Evolutionary conservation across 2,797 vertebrate genomes (phyloP).

Genomic region (Macrochelys suwanniensis): DNA sequence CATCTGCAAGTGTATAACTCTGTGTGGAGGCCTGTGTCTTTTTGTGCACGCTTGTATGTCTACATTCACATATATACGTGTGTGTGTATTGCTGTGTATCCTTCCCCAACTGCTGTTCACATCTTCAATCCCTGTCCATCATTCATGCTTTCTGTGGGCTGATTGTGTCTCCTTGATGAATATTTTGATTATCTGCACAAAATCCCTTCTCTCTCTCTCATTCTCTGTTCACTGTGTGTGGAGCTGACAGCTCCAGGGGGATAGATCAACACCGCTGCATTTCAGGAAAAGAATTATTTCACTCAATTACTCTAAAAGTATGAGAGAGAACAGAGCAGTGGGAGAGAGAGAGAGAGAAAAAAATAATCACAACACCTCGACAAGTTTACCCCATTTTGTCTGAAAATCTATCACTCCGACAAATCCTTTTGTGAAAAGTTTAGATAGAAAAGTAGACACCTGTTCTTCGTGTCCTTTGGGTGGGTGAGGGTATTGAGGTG

Average conservation of each 20-base stretch:
- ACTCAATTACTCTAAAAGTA: slow-evolving; percentile 72
- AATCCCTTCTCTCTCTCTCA: slow-evolving; percentile 24
- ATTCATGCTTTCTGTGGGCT: not conserved
- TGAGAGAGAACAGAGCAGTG: slow-evolving; percentile 59
- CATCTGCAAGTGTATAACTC: not conserved
- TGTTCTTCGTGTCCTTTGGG: slow-evolving; percentile 46
- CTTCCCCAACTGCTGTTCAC: not conserved
- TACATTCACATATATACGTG: not conserved
- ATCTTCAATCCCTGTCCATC: not conserved
- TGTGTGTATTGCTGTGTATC: accelerated
- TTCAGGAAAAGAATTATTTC: slow-evolving; percentile 75
- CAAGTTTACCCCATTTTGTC: slow-evolving; percentile 65
- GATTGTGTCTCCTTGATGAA: not conserved
- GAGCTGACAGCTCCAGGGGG: slow-evolving; percentile 54
- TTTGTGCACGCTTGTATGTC: not conserved
- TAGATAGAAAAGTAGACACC: slow-evolving; percentile 46
- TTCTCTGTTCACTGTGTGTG: not conserved
- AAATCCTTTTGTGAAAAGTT: slow-evolving; percentile 51
- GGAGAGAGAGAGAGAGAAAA: slow-evolving; percentile 41
- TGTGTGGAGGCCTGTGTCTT: not conserved
- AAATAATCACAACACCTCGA: slow-evolving; percentile 70
- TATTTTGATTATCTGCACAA: slow-evolving; percentile 59
- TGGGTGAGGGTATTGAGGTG: not conserved
- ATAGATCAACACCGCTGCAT: slow-evolving; percentile 67
- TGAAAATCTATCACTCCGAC: slow-evolving; percentile 73